Conservation (phyloP, 2,113 vertebrate species). For the Guaruba guarouba region DNA sequence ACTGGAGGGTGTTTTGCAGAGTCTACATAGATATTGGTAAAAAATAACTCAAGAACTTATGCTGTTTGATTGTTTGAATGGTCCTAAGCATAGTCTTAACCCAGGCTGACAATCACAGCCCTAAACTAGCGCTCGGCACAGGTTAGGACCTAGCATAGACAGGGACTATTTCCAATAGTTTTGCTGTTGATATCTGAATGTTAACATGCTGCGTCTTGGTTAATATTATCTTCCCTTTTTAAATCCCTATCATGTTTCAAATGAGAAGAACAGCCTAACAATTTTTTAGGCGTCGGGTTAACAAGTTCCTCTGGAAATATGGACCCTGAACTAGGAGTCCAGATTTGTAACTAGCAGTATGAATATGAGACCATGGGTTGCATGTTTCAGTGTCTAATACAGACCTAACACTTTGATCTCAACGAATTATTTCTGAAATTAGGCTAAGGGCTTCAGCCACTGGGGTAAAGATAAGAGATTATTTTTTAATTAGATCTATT, state of each 20-base stretch:
- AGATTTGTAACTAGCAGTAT: background rate
- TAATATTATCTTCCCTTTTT: background rate
- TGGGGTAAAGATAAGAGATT: background rate
- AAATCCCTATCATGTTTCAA: background rate
- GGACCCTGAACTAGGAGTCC: background rate
- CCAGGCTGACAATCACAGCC: background rate
- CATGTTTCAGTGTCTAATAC: background rate
- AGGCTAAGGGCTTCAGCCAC: background rate
- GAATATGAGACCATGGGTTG: background rate
- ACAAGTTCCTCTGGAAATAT: background rate
- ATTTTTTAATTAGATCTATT: background rate
- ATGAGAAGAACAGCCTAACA: background rate
- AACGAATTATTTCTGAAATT: background rate
- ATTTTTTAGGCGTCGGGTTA: background rate
- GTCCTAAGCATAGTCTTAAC: background rate
- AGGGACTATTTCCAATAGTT: background rate
- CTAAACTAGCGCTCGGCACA: background rate
- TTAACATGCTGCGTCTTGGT: background rate
- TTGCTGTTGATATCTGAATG: background rate
- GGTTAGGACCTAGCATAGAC: background rate
- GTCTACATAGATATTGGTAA: background rate
- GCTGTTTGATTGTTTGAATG: background rate
- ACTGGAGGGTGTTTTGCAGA: background rate
- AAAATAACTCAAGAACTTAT: background rate
- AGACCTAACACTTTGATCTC: background rate